These are phyloP conservation scores for Mastigias papua DNA, from an alignment of 30 jellyfish, hydroid and myxozoan genomes.

Conservation along the genomic window DNA sequence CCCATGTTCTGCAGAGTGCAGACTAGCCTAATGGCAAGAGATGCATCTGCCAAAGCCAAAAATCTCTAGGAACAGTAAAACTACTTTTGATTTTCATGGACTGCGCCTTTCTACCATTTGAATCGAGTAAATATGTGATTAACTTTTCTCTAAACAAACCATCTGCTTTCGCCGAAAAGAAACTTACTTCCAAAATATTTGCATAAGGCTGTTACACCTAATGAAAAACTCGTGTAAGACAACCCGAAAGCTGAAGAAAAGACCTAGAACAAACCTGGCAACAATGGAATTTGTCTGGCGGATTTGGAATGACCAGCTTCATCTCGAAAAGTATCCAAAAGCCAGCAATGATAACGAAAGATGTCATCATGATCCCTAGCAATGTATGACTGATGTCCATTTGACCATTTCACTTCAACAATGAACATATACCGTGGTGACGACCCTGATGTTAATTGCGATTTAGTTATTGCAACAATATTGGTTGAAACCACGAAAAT, in stretches of 20 bases:
- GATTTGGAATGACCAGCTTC: constrained; percentile 59
- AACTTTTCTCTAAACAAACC: too few relatives aligned
- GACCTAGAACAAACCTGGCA: constrained; percentile 67
- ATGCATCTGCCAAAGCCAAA: too few relatives aligned
- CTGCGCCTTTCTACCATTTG: too few relatives aligned
- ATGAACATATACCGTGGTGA: constrained; percentile 72
- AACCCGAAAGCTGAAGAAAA: too few relatives aligned
- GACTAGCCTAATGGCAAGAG: too few relatives aligned
- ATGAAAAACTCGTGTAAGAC: too few relatives aligned
- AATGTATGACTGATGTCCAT: constrained; percentile 26
- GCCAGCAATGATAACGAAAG: constrained; percentile 79
- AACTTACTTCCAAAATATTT: background rate
- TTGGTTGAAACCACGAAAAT: background rate
- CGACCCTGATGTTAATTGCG: constrained; percentile 42
- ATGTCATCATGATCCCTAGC: constrained; percentile 75
- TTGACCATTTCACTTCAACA: constrained; percentile 52
- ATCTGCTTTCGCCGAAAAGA: too few relatives aligned
- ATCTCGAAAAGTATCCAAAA: constrained; percentile 54
- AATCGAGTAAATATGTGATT: too few relatives aligned
- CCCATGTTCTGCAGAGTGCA: too few relatives aligned
- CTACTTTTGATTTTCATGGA: too few relatives aligned
- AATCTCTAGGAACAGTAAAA: too few relatives aligned
- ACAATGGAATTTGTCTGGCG: constrained; percentile 47
- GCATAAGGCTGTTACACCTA: background rate
- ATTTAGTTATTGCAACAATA: constrained; percentile 39